Conservation (phyloP, 23 tunicate species). For the Trididemnum miniatum region DNA sequence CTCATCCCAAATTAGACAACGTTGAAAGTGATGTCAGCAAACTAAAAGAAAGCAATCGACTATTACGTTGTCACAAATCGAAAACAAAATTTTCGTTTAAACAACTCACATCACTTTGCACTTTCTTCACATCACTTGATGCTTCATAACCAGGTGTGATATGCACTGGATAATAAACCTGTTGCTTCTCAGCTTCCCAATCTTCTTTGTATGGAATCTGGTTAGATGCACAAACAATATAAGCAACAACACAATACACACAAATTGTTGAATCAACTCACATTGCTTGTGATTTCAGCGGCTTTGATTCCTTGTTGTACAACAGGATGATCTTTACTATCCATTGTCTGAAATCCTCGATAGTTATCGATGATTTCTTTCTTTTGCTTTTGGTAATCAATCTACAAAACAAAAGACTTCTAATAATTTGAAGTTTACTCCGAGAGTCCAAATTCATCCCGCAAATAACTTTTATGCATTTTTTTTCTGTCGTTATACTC, state of each 20-base stretch:
- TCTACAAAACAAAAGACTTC: too few species aligned
- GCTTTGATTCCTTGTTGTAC: constrained; percentile 93
- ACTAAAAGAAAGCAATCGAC: background rate
- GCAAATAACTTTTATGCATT: constrained; percentile 73
- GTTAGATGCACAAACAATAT: background rate
- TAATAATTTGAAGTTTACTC: too few species aligned
- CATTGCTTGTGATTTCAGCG: constrained; percentile 61
- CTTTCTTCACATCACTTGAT: constrained; percentile 63
- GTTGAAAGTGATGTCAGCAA: too few species aligned
- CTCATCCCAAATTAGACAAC: too few species aligned
- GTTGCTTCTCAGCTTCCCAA: background rate
- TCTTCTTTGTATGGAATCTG: background rate
- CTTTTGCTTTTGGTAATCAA: constrained; percentile 79
- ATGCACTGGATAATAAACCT: background rate
- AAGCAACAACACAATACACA: background rate
- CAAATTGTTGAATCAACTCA: background rate
- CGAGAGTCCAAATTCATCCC: too few species aligned
- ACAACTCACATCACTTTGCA: constrained; percentile 67
- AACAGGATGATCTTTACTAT: constrained; percentile 93
- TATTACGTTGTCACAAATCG: too few species aligned
- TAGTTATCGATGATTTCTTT: constrained; percentile 65
- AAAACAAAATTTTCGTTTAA: too few species aligned
- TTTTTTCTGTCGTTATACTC: too few species aligned
- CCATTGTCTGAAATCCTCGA: constrained; percentile 96
- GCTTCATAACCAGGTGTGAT: background rate